These are phyloP conservation scores for Melanotaenia duboulayi DNA, from an alignment of 2,113 vertebrate genomes.

Conservation along the genomic window DNA sequence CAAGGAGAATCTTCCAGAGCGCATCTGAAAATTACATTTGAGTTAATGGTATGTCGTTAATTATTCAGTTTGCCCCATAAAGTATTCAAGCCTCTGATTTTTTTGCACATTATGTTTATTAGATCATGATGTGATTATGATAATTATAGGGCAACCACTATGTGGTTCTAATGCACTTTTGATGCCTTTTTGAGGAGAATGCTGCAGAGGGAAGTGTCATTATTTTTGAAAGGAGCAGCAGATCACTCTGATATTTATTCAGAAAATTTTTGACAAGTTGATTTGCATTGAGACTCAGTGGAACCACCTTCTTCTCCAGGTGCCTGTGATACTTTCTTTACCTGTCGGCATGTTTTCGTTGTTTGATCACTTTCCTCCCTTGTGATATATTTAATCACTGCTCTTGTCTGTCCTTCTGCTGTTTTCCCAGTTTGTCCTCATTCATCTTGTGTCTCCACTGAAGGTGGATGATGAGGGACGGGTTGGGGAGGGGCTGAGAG, in stretches of 20 bases:
- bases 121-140: conserved; percentile 61
- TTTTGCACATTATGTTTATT: conserved; percentile 66
- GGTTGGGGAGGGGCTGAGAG: neutral
- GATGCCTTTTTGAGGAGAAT: conserved; percentile 28
- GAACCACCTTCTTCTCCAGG: neutral
- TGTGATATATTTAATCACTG: conserved; percentile 48
- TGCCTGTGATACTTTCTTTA: conserved; percentile 6
- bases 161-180: conserved; percentile 42
- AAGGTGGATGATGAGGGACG: conserved; percentile 34
- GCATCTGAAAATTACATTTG: conserved; percentile 49
- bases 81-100: conserved; percentile 61
- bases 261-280: conserved; percentile 3
- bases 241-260: conserved; percentile 22
- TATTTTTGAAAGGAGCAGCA: conserved; percentile 9
- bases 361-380: conserved; percentile 17
- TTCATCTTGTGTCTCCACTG: conserved; percentile 60
- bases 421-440: conserved; percentile 43
- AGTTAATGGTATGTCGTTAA: conserved; percentile 57
- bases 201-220: conserved; percentile 4
- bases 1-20: conserved; percentile 13
- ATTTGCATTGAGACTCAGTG: conserved; percentile 16
- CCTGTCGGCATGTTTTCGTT: conserved; percentile 27
- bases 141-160: conserved; percentile 42
- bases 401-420: conserved; percentile 47
- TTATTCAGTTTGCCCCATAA: conserved; percentile 66